Conservation (phyloP, 2,113 vertebrate genomes). For the Rissa tridactyla region DNA sequence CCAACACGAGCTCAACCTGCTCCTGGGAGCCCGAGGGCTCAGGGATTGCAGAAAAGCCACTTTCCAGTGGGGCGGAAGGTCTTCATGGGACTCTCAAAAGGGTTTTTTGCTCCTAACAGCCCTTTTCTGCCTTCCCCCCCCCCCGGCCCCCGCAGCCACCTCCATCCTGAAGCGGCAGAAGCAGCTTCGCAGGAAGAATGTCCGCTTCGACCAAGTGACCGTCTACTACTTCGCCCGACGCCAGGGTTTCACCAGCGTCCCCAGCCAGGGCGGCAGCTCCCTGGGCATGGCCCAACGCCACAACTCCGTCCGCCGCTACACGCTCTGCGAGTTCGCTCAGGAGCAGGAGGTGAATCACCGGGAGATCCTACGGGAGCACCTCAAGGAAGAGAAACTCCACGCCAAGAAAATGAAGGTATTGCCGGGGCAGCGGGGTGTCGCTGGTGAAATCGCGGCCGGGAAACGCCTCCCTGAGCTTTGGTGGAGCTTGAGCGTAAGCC, state of each 20-base stretch:
- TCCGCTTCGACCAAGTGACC: constrained; percentile 94
- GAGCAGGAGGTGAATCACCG: constrained; percentile 92
- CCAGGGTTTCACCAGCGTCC: constrained; percentile 98
- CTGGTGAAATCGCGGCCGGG: not conserved
- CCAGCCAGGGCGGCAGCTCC: constrained; percentile 96
- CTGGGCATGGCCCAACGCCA: constrained; percentile 95
- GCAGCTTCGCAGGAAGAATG: constrained; percentile 84
- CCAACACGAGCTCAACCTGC: rapidly evolving
- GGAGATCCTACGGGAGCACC: constrained; percentile 88
- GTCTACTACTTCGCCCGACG: constrained; percentile 95
- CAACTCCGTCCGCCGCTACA: constrained; percentile 90
- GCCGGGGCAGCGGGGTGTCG: not conserved
- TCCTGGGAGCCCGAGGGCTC: not conserved
- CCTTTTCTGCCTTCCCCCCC: not conserved
- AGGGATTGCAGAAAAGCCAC: not conserved
- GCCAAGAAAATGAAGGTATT: constrained; percentile 93
- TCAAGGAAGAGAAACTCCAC: constrained; percentile 93
- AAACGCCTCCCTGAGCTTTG: not conserved
- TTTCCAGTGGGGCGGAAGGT: too few species aligned
- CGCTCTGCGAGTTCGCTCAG: constrained; percentile 93
- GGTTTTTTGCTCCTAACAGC: not conserved
- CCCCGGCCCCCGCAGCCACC: constrained; percentile 75
- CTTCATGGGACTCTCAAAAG: rapidly evolving
- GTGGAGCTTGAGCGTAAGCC: not conserved
- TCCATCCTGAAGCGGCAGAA: constrained; percentile 93